Evolutionary conservation across 2,797 vertebrate genomes (phyloP).

Genomic region (Distichodus sexfasciatus): DNA sequence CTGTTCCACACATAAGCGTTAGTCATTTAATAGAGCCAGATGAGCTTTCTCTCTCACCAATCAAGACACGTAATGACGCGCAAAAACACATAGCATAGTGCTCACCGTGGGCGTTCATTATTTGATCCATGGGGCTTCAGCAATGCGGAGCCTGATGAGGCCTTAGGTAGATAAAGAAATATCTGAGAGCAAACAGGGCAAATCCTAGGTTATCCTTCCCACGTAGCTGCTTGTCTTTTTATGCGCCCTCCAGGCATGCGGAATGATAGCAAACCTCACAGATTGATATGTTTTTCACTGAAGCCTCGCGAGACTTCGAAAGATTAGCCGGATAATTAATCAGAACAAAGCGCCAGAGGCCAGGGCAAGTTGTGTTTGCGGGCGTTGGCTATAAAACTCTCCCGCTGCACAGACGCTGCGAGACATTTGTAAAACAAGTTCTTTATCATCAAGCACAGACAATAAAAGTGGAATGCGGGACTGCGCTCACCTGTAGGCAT

Average conservation of each 20-base stretch:
- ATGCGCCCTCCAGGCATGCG: too few relatives aligned
- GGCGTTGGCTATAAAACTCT: neutral
- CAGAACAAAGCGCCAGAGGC: conserved; percentile 9
- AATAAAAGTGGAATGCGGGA: conserved; percentile 37
- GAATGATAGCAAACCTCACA: conserved; percentile 5
- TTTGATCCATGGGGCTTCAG: conserved; percentile 80
- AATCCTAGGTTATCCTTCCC: neutral
- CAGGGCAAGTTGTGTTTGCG: neutral
- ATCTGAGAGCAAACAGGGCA: conserved; percentile 68
- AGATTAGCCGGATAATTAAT: conserved; percentile 39
- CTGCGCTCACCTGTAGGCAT: conserved; percentile 82
- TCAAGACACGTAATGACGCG: conserved; percentile 8
- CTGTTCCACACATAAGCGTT: conserved; percentile 60
- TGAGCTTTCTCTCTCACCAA: conserved; percentile 8
- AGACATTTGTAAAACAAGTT: conserved; percentile 29
- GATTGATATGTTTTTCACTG: conserved; percentile 14
- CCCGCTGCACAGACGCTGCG: neutral
- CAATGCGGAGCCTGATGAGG: conserved; percentile 84
- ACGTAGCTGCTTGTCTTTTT: too few relatives aligned
- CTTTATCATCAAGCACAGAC: conserved; percentile 27
- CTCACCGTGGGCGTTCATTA: conserved; percentile 88
- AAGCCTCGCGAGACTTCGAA: neutral
- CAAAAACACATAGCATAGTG: conserved; percentile 26
- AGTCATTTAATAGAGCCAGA: conserved; percentile 9
- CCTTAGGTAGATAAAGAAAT: conserved; percentile 92